These are phyloP conservation scores for Talpa occidentalis DNA, from an alignment of 2,113 vertebrate genomes.

Conservation along the genomic window DNA sequence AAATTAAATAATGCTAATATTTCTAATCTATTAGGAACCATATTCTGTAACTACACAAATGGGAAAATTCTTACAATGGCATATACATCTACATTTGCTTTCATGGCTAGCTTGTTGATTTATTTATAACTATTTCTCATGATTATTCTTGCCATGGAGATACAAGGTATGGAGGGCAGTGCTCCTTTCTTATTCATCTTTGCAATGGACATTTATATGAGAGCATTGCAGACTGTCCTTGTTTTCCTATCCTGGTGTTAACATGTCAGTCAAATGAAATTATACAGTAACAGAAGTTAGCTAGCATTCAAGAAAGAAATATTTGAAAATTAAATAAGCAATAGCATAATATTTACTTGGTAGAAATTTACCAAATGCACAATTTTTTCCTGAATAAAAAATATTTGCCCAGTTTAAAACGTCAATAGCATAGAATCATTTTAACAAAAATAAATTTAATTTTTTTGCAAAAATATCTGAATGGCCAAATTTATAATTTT, in stretches of 20 bases:
- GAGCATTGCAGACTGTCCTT: not conserved
- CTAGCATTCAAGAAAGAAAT: not conserved
- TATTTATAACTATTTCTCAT: not conserved
- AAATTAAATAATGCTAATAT: not conserved
- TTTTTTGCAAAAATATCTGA: not conserved
- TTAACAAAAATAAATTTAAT: not conserved
- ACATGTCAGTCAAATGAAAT: not conserved
- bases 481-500: not conserved
- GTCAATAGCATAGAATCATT: not conserved
- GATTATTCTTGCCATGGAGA: accelerated
- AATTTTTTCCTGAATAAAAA: not conserved
- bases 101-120: not conserved
- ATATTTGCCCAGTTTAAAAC: not conserved
- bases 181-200: not conserved
- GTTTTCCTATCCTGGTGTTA: not conserved
- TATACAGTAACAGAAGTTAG: not conserved
- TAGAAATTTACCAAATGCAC: not conserved
- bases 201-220: not conserved
- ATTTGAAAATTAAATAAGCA: not conserved
- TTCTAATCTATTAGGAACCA: not conserved
- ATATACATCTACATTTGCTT: not conserved
- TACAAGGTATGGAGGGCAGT: accelerated
- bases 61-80: not conserved
- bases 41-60: not conserved
- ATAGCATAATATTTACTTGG: not conserved